phyloP scores from a whole-genome alignment of 2,888 invertebrate genomes.

The Drosophila dives region DNA sequence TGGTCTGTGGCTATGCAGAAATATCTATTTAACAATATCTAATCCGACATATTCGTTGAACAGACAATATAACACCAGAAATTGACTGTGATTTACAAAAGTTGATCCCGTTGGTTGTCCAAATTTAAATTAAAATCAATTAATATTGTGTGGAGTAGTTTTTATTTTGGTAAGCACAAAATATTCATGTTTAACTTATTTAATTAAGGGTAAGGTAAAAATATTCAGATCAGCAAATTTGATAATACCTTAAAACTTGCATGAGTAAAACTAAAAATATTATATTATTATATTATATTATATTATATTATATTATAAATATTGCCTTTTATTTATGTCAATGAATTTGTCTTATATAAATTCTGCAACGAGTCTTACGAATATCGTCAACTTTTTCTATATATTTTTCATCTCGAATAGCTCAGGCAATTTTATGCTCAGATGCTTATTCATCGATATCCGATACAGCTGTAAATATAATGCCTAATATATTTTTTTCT shows the following conservation, averaged over 20 bases:
- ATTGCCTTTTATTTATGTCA: too few relatives aligned
- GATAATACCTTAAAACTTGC: too few relatives aligned
- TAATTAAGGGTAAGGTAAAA: background rate
- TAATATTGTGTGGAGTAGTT: background rate
- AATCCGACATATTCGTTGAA: constrained; percentile 16
- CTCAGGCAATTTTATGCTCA: background rate
- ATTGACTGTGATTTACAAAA: background rate
- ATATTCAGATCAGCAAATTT: background rate
- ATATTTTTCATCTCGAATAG: background rate
- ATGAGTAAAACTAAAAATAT: background rate
- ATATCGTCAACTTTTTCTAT: background rate
- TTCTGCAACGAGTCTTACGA: too few relatives aligned
- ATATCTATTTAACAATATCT: constrained; percentile 24
- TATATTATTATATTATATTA: too few relatives aligned
- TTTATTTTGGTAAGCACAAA: background rate
- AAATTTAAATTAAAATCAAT: background rate
- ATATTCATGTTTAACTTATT: background rate
- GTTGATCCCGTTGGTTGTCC: background rate
- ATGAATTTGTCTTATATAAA: too few relatives aligned
- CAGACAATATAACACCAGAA: background rate
- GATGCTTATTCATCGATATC: background rate
- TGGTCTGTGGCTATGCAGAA: constrained; percentile 41
- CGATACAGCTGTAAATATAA: background rate
- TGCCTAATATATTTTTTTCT: background rate
- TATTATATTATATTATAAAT: too few relatives aligned